A percentile compares a stretch with the other conserved stretches of the same genome.
phyloP scores from a whole-genome alignment of 2,797 vertebrate genomes.

The Urocyon cinereoargenteus region DNA sequence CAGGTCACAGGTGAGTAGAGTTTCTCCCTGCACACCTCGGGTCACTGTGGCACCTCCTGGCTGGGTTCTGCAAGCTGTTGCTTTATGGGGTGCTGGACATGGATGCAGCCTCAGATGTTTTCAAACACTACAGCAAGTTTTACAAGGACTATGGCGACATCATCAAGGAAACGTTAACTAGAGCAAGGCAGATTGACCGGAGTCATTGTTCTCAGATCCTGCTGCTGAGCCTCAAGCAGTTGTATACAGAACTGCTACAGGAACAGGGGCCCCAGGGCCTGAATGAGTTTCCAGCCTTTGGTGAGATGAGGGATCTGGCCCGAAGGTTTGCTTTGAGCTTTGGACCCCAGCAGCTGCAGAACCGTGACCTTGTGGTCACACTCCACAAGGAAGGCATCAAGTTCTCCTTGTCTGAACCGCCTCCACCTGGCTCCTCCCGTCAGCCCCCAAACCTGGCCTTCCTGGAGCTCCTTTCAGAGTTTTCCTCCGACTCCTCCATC shows the following conservation, averaged over 20 bases:
- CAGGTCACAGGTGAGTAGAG: too few relatives aligned
- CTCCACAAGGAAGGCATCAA: constrained; percentile 92
- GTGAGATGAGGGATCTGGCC: constrained; percentile 92
- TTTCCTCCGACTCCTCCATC: constrained; percentile 92
- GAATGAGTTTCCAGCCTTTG: constrained; percentile 82
- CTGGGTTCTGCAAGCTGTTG: constrained; percentile 94
- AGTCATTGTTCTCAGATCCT: constrained; percentile 91
- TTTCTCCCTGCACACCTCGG: too few relatives aligned
- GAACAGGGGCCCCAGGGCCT: constrained; percentile 86
- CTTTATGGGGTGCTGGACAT: constrained; percentile 92
- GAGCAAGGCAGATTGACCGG: constrained; percentile 89
- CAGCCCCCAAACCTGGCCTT: constrained; percentile 90
- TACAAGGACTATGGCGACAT: constrained; percentile 95
- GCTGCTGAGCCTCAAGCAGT: constrained; percentile 93
- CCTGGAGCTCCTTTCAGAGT: constrained; percentile 94
- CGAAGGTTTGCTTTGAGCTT: constrained; percentile 93
- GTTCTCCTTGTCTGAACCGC: constrained; percentile 89
- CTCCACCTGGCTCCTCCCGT: constrained; percentile 68
- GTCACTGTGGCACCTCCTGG: constrained; percentile 86
- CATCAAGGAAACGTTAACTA: constrained; percentile 93
- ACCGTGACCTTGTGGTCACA: constrained; percentile 89
- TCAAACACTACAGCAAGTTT: constrained; percentile 94
- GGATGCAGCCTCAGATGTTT: constrained; percentile 90
- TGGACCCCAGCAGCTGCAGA: constrained; percentile 90
- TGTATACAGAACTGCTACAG: constrained; percentile 89